phyloP scores from a whole-genome alignment of 2,888 invertebrate genomes.

The Morpho deidamia region DNA sequence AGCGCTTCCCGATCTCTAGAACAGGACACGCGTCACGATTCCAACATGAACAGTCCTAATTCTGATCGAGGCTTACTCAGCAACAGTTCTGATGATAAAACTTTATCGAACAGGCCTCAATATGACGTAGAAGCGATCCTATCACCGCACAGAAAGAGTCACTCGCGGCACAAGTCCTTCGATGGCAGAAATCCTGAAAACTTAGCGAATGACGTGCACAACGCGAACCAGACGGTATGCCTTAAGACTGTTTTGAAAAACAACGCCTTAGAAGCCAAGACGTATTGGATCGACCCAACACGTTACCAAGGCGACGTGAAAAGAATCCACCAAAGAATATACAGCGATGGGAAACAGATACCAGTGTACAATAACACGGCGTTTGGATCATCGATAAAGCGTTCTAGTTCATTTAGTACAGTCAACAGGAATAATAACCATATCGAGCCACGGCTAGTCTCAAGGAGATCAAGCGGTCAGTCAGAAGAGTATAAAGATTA shows the following conservation, averaged over 20 bases:
- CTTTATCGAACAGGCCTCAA: slow-evolving; percentile 57
- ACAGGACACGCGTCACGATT: slow-evolving; percentile 49
- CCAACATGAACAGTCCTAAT: slow-evolving; percentile 67
- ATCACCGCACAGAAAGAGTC: slow-evolving; percentile 72
- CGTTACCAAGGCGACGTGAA: slow-evolving; percentile 56
- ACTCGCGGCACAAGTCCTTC: slow-evolving; percentile 73
- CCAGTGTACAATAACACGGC: slow-evolving; percentile 39
- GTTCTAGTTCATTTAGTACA: slow-evolving; percentile 82
- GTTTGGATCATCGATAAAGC: slow-evolving; percentile 73
- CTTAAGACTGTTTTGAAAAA: slow-evolving; percentile 66
- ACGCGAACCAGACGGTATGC: slow-evolving; percentile 53
- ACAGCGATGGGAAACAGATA: slow-evolving; percentile 44
- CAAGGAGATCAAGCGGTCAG: slow-evolving; percentile 54
- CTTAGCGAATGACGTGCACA: slow-evolving; percentile 56
- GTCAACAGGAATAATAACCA: slow-evolving; percentile 70
- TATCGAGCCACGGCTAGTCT: slow-evolving; percentile 45
- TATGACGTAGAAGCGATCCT: slow-evolving; percentile 56
- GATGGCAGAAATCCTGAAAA: slow-evolving; percentile 64
- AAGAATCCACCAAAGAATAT: slow-evolving; percentile 49
- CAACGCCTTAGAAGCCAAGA: slow-evolving; percentile 57
- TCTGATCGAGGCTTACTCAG: slow-evolving; percentile 55
- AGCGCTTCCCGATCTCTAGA: slow-evolving; percentile 63
- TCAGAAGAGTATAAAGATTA: slow-evolving; percentile 55
- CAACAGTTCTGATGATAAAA: slow-evolving; percentile 70
- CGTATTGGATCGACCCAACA: slow-evolving; percentile 61